Percentiles rank a stretch among this genome's conserved stretches.
phyloP scores from a whole-genome alignment of 2,888 invertebrate genomes.

The Leptinotarsa tumamoca region DNA sequence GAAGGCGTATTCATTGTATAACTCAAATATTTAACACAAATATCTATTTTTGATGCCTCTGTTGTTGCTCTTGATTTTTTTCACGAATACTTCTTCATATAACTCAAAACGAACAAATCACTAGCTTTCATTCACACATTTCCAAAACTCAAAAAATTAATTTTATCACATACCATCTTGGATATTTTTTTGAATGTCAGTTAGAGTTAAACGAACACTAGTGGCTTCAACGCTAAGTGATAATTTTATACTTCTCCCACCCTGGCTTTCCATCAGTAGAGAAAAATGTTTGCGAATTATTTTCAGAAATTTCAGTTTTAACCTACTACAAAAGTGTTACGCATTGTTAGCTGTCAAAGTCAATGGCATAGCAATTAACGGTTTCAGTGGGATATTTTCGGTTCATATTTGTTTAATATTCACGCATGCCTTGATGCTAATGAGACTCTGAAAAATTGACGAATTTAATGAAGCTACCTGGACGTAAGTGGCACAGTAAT shows the following conservation, averaged over 20 bases:
- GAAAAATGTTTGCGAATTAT: constrained; percentile 49
- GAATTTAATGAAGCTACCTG: no score
- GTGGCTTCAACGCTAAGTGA: constrained; percentile 43
- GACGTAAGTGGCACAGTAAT: no score
- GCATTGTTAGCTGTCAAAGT: constrained; percentile 44
- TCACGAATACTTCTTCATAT: neutral
- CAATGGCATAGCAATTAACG: constrained; percentile 28
- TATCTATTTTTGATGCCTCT: neutral
- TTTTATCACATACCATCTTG: constrained; percentile 44
- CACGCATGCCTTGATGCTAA: neutral
- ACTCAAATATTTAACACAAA: constrained; percentile 10
- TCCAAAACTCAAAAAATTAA: neutral
- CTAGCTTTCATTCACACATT: neutral
- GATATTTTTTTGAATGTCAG: constrained; percentile 41
- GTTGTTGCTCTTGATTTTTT: neutral
- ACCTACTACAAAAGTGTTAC: constrained; percentile 47
- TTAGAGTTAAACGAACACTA: constrained; percentile 48
- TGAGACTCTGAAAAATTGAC: neutral
- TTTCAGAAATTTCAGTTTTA: constrained; percentile 46
- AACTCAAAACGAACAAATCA: neutral
- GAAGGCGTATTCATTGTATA: constrained; percentile 2
- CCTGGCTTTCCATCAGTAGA: constrained; percentile 33
- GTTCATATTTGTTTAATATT: constrained; percentile 15
- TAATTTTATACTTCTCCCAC: constrained; percentile 52
- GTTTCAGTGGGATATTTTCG: constrained; percentile 15